These are phyloP conservation scores for Ernsta delagoae DNA, from an alignment of 2,888 invertebrate species.

Conservation along the genomic window DNA sequence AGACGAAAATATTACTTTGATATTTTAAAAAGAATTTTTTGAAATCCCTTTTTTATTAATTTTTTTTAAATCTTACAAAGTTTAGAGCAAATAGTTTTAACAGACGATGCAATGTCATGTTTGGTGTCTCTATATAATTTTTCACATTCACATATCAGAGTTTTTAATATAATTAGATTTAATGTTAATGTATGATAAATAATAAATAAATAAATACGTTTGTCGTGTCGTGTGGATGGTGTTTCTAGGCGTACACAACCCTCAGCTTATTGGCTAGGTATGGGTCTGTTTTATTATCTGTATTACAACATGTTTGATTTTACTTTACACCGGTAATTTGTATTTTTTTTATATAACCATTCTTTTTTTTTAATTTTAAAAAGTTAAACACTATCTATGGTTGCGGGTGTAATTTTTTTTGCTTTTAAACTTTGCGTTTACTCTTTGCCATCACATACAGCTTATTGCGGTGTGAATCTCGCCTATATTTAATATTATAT, in stretches of 20 bases:
- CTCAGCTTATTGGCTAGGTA: conserved; percentile 39
- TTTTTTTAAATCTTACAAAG: too few species aligned
- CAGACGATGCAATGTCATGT: background rate
- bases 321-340: background rate
- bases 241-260: conserved; percentile 40
- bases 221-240: conserved; percentile 81
- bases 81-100: background rate
- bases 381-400: background rate
- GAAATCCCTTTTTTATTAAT: too few species aligned
- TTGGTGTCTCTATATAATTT: conserved; percentile 48
- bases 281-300: conserved; percentile 31
- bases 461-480: conserved; percentile 5
- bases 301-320: background rate
- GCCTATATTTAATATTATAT: background rate
- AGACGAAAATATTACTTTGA: background rate
- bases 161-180: conserved; percentile 50
- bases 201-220: conserved; percentile 41
- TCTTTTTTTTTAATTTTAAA: background rate
- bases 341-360: background rate
- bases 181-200: conserved; percentile 22
- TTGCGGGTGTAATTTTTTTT: background rate
- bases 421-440: background rate
- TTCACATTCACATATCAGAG: conserved; percentile 78
- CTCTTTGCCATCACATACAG: conserved; percentile 7
- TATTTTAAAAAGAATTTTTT: too few species aligned